Evolutionary conservation across 2,113 vertebrate genomes (phyloP).

Genomic region (Salvelinus sp.): DNA sequence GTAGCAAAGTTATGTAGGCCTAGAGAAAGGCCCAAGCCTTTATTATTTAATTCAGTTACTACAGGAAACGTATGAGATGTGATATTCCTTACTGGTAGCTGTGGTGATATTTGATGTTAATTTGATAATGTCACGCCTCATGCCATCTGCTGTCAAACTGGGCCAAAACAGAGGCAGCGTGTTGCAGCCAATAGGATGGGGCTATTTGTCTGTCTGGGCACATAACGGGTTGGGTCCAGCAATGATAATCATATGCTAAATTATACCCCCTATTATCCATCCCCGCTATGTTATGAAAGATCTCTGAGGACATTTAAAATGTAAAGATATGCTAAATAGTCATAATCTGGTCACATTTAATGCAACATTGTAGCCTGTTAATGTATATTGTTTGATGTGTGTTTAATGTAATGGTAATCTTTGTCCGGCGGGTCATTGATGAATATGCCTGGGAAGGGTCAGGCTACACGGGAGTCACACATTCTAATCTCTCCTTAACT

Average conservation of each 20-base stretch:
- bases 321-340: conserved; percentile 1
- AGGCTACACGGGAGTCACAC: not conserved
- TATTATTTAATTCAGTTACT: no score
- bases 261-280: no score
- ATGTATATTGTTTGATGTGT: not conserved
- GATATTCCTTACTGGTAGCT: not conserved
- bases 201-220: no score
- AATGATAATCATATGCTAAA: no score
- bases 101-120: not conserved
- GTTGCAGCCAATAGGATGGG: not conserved
- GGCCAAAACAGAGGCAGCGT: not conserved
- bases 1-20: no score
- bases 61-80: not conserved
- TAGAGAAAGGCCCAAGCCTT: no score
- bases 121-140: not conserved
- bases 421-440: not conserved
- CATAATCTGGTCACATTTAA: not conserved
- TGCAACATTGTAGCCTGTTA: not conserved
- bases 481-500: conserved; percentile 21
- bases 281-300: no score
- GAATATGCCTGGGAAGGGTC: not conserved
- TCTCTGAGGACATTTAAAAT: not conserved
- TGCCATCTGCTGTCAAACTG: not conserved
- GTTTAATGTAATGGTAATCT: not conserved
- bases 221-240: no score